phyloP scores from a whole-genome alignment of 1,140 invertebrate species.

The Drosophila guanche region DNA sequence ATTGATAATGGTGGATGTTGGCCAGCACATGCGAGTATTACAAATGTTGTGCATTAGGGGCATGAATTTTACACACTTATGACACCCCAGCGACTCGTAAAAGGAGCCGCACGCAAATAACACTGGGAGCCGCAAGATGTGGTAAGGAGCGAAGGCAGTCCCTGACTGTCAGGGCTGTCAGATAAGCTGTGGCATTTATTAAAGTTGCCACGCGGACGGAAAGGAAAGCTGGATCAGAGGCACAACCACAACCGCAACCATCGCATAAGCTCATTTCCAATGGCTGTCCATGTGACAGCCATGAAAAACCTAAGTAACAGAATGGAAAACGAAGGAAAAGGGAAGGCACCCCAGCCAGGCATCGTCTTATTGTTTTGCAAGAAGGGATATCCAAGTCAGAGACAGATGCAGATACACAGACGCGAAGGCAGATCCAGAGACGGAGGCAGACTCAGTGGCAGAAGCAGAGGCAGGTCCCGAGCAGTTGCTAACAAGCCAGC shows the following conservation, averaged over 20 bases:
- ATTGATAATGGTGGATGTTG: slow-evolving; percentile 51
- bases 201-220: slow-evolving; percentile 69
- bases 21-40: slow-evolving; percentile 45
- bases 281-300: slow-evolving; percentile 73
- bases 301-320: slow-evolving; percentile 29
- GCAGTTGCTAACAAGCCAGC: slow-evolving; percentile 67
- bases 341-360: slow-evolving; percentile 3
- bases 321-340: slow-evolving; percentile 1
- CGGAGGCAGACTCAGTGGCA: slow-evolving; percentile 7
- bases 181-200: slow-evolving; percentile 78
- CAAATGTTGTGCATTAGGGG: slow-evolving; percentile 77
- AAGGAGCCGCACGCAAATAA: slow-evolving; percentile 74
- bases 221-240: slow-evolving; percentile 34
- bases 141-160: slow-evolving; percentile 7
- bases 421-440: slow-evolving; percentile 4
- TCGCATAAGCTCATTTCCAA: slow-evolving; percentile 76
- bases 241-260: slow-evolving; percentile 35
- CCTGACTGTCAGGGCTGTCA: slow-evolving; percentile 42
- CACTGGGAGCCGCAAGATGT: slow-evolving; percentile 57
- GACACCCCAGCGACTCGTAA: slow-evolving; percentile 74
- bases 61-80: slow-evolving; percentile 80
- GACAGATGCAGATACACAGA: slow-evolving; percentile 12
- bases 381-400: slow-evolving; percentile 41
- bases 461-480: slow-evolving; percentile 9
- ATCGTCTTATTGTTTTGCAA: slow-evolving; percentile 71